These are phyloP conservation scores for Stenolophus ochropezus DNA, from an alignment of 2,888 invertebrate species.

Conservation along the genomic window DNA sequence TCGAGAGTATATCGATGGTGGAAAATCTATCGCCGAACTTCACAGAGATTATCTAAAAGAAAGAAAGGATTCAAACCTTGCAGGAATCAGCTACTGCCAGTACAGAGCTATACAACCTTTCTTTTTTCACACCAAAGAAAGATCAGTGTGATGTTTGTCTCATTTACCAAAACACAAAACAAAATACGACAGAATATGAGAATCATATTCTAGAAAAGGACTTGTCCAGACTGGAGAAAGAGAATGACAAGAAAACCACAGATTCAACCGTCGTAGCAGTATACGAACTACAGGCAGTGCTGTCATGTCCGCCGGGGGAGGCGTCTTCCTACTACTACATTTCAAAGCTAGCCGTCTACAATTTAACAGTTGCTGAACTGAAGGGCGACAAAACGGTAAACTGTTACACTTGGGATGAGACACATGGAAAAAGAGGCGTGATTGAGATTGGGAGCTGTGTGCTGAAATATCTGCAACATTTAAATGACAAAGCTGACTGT, in stretches of 20 bases:
- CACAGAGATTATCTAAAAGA: conserved; percentile 40
- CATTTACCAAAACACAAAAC: conserved; percentile 50
- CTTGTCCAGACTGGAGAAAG: conserved; percentile 54
- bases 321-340: conserved; percentile 65
- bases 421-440: conserved; percentile 65
- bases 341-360: conserved; percentile 65
- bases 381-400: conserved; percentile 63
- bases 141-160: conserved; percentile 56
- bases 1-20: conserved; percentile 53
- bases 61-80: conserved; percentile 41
- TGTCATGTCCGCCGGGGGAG: conserved; percentile 63
- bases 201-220: conserved; percentile 53
- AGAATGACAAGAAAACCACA: conserved; percentile 52
- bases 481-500: conserved; percentile 35
- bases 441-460: conserved; percentile 65
- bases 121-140: conserved; percentile 60
- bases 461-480: conserved; percentile 51
- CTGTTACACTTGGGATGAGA: conserved; percentile 66
- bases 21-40: conserved; percentile 25
- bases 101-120: conserved; percentile 55
- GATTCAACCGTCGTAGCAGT: conserved; percentile 48
- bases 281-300: conserved; percentile 65
- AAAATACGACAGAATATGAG: conserved; percentile 43
- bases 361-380: conserved; percentile 66
- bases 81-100: conserved; percentile 36